phyloP scores from a whole-genome alignment of 2,888 invertebrate species.

The Cacoxenus indagator region DNA sequence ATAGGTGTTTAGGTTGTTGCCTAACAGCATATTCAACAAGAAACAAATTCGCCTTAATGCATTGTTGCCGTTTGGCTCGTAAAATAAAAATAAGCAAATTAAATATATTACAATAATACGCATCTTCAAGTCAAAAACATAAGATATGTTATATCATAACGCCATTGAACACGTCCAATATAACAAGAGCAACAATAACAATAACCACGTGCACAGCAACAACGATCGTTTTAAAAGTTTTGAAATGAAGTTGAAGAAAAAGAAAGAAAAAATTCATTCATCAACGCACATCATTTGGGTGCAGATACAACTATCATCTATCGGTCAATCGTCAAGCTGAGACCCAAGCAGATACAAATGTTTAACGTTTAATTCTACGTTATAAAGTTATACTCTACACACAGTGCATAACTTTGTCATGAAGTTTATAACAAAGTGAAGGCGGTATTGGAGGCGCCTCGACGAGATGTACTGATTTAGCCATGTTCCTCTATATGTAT shows the following conservation, averaged over 20 bases:
- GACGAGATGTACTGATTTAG: too few species aligned
- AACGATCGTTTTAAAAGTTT: conserved; percentile 32
- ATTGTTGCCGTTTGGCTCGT: not conserved
- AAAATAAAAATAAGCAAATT: not conserved
- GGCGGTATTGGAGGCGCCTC: too few species aligned
- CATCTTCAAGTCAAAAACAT: not conserved
- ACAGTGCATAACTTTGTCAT: too few species aligned
- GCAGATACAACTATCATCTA: not conserved
- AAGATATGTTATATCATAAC: not conserved
- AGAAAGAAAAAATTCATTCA: conserved; percentile 37
- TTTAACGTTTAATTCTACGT: too few species aligned
- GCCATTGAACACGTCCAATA: too few species aligned
- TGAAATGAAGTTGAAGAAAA: conserved; percentile 24
- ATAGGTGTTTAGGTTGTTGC: not conserved
- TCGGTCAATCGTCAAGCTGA: not conserved
- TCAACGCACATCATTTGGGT: conserved; percentile 3
- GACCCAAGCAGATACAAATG: not conserved
- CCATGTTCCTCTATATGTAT: too few species aligned
- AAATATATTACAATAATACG: not conserved
- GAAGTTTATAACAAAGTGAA: too few species aligned
- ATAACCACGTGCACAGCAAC: conserved; percentile 4
- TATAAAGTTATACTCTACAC: too few species aligned
- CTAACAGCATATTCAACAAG: not conserved
- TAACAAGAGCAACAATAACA: not conserved
- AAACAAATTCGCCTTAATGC: not conserved